Evolutionary conservation across 1,140 invertebrate species (phyloP), one percentile per base, ranked within the genome.

Genomic region (Bombus turneri): DNA sequence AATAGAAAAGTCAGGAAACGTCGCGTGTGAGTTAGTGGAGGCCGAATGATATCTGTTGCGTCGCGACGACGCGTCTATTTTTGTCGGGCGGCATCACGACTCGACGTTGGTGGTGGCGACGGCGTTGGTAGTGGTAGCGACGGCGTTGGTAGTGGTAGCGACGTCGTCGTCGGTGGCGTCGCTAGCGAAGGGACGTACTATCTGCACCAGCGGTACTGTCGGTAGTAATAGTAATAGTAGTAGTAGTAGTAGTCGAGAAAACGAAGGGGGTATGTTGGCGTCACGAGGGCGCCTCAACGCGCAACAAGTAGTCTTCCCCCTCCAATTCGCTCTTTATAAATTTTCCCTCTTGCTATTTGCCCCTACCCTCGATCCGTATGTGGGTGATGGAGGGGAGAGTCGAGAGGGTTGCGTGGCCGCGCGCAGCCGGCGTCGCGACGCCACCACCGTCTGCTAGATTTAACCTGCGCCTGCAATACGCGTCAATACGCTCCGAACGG

Each of bases 11-110:
- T 31, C 12, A 37, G 43, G 22, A 57, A 74, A 43, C 28, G 57
- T 47, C 64, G 34, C 66, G 77, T 71, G 80, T 84, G 62, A 76
- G 80, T 43, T 68, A 47, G 28, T 13, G 47, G 76, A 71, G 76
- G 80, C 71, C 88, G 85, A 90, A 86, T 90, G 92, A 93, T 94
- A 94, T 94, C 93, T 94, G 94, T 94, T 94, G 93, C 93, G 93
- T 92, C 92, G 92, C 91, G 92, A 91, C 91, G 90, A 92, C 90
- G 85, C 89, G 90, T 93, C 93, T 94, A 93, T 94, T 94, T 93
- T 93, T 92, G 91, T 93, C 90, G 88, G 12, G 62, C 85, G 89
- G 78, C 81, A 90, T 85, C 83, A 89, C 81, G 87, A 86, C 83
- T 85, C 86, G 89, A 76, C 86, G 90, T 81, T 73, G 86, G 68